A percentile compares a stretch with the other conserved stretches of the same genome.
Evolutionary conservation across 2,888 invertebrate genomes (phyloP).

Genomic region (Acanthoscelides obtectus): DNA sequence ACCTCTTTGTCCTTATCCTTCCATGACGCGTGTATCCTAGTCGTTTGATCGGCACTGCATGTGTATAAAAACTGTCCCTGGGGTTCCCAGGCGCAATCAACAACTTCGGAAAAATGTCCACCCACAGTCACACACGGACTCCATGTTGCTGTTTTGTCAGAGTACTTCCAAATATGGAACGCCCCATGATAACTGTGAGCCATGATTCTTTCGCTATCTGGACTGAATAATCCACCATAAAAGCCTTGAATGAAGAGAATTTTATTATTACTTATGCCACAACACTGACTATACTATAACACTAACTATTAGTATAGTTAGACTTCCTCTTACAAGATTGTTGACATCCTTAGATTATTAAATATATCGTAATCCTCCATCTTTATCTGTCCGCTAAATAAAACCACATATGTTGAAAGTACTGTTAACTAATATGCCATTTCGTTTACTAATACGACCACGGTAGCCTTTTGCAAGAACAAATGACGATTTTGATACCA

Average conservation of each 20-base stretch:
- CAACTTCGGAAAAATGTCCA: constrained; percentile 82
- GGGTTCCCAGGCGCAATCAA: constrained; percentile 84
- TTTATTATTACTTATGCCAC: too few relatives aligned
- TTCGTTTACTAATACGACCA: too few relatives aligned
- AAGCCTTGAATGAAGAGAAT: constrained; percentile 55
- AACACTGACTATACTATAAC: too few relatives aligned
- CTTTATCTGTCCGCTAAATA: too few relatives aligned
- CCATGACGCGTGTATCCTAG: constrained; percentile 87
- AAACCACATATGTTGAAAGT: too few relatives aligned
- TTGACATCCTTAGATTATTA: too few relatives aligned
- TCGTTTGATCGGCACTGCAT: constrained; percentile 83
- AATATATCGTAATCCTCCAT: too few relatives aligned
- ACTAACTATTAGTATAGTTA: too few relatives aligned
- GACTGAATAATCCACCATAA: constrained; percentile 79
- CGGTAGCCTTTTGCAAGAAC: too few relatives aligned
- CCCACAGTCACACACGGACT: constrained; percentile 61
- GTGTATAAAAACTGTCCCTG: constrained; percentile 71
- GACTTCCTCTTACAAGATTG: too few relatives aligned
- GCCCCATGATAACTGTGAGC: constrained; percentile 91
- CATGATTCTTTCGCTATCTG: constrained; percentile 64
- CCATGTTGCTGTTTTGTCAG: constrained; percentile 56
- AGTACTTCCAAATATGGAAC: constrained; percentile 78
- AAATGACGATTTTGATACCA: too few relatives aligned
- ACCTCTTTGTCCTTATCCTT: constrained; percentile 42
- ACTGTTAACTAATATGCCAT: too few relatives aligned